Conservation (phyloP, 2,888 invertebrate species). For the Meliscaeva auricollis region DNA sequence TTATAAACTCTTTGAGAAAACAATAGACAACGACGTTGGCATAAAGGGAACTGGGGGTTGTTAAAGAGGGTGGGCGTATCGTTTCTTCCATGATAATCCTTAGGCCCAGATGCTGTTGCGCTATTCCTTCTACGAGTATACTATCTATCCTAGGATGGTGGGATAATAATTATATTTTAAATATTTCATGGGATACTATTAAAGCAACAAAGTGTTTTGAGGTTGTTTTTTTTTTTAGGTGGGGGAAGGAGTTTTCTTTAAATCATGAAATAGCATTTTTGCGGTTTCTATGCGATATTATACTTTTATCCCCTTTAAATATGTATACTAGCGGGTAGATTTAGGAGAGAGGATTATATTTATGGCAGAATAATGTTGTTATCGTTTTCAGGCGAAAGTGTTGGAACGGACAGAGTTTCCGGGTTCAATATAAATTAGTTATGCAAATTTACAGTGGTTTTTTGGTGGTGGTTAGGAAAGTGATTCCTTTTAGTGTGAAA, state of each 20-base stretch:
- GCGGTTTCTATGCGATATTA: not conserved
- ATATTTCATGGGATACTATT: slow-evolving; percentile 56
- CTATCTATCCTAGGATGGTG: slow-evolving; percentile 13
- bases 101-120: slow-evolving; percentile 64
- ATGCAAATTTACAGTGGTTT: slow-evolving; percentile 60
- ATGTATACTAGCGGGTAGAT: not conserved
- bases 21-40: not conserved
- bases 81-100: slow-evolving; percentile 19
- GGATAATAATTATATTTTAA: slow-evolving; percentile 75
- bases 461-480: slow-evolving; percentile 14
- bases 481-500: not conserved
- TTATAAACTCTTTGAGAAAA: slow-evolving; percentile 41
- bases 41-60: not conserved
- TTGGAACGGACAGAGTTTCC: slow-evolving; percentile 32
- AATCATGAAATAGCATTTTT: slow-evolving; percentile 1
- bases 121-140: not conserved
- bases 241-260: slow-evolving; percentile 12
- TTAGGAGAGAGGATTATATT: slow-evolving; percentile 11
- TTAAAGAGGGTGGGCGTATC: not conserved
- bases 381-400: slow-evolving; percentile 55
- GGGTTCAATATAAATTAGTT: slow-evolving; percentile 52
- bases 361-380: slow-evolving; percentile 58
- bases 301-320: not conserved
- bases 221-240: slow-evolving; percentile 43
- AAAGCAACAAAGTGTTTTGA: slow-evolving; percentile 64